Evolutionary conservation across 2,888 invertebrate species (phyloP), one percentile per base, ranked within the genome.

Genomic region (Dryomyza anilis): DNA sequence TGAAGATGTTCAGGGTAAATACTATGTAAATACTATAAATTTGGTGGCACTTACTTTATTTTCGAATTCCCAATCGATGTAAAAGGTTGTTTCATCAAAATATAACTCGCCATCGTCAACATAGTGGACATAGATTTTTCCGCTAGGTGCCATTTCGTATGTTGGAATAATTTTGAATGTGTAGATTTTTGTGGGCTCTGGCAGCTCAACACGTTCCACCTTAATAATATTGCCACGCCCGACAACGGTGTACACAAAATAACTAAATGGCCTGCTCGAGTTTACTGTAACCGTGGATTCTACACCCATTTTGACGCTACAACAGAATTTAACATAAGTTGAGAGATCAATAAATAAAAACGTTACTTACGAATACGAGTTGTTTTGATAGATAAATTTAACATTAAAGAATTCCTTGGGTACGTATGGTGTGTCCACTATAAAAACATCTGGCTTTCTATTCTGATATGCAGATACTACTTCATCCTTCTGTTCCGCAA

Each of bases 211-310:
- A 6, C 92, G 91, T 70, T 90, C 89, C 0, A 93, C 91, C n/a
- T 89, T 81, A 6, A 94, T 84, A 16, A 96, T 89, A 76, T 95
- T 91, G 0, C 96, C 96, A 61, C 95, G 87, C 4, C 94, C 95
- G 67, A 96, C 85, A 25, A 94, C 86, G 73, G 89, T 86, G 77
- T 94, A 95, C 70, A 88, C 89, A 56, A 95, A 85, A 70, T 91
- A 87, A 69, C 88, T 88, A 84, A 95, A 85, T 0, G 89, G 88
- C 66, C 88, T 87, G 0, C 93, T 93, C 2, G 93, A 91, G 67
- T 90, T 89, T 3, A 95, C 86, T 64, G 89, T 86, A 25, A 94
- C 87, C 68, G 89, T 87, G 59, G 94, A 86, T 68, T 92, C 90
- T 65, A 87, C 85, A 60, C 91, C 91, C 0, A 91, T 88, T 67